Evolutionary conservation across 2,888 invertebrate species (phyloP), one percentile per base, ranked within the genome.

Genomic region (Orthonevra nobilis): DNA sequence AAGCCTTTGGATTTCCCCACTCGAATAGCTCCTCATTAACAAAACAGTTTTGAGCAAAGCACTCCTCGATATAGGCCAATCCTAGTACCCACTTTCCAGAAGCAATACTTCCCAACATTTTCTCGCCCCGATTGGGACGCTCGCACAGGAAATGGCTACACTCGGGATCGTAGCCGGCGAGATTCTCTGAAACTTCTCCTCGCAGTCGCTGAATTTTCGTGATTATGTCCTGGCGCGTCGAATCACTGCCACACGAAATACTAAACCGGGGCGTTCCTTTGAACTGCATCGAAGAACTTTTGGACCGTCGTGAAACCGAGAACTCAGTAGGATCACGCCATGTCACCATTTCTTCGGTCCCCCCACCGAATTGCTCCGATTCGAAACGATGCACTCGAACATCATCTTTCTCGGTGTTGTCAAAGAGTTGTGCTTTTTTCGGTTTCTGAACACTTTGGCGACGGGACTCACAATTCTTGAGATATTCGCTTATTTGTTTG

Each of bases 41-140:
- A 3, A 86, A 86, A 17, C 81, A 82, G 28, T 86, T 85, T 7
- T 84, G 83, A 2, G 85, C 89, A 5, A 91, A 88, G 61, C 94
- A 95, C 42, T 93, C 91, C 3, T 92, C 91, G 1, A 97, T 88
- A 84, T 96, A 98, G 0, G 92, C 91, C 1, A 93, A 91, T 83
- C 95, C 95, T n/a, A 97, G 88, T 7, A 97, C 91, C 97, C 97
- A 97, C 83, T 95, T 93, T 12, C 98, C 97, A 0, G 95, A 91
- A 0, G 97, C 97, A 73, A 98, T 92, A 69, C 94, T 93, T 0
- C 94, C 93, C 19, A 98, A 89, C 89, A 95, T 92, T 89, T 97
- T 97, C 90, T 97, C 97, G 85, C 95, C 97, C 68, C 96, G 92
- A 5, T 91, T 91, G 0, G 94, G 93, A 84, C 92, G 92, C 40